Evolutionary conservation across 2,113 vertebrate species (phyloP), one percentile per base, ranked within the genome.

Genomic region (Xiphias gladius): DNA sequence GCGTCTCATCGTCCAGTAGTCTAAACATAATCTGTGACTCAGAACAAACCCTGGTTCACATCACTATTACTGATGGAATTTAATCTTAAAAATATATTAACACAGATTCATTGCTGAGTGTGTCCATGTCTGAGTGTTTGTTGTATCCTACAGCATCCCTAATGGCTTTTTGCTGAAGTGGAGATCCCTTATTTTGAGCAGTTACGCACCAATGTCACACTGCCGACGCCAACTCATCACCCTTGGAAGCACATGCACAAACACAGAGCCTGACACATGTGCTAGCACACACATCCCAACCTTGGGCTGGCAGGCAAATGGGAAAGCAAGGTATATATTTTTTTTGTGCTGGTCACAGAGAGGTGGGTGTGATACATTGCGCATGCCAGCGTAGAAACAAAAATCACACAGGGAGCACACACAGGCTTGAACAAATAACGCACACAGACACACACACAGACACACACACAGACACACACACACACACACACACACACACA

Each of bases 381-480:
- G 89, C 46, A 39, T 82, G 86, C 86, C 77, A 87, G 24, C 37
- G 62, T 69, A 32, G 68, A 77, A 86, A 77, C 57, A 83, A 68
- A 83, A 88, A 67, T 68, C 67, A 79, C 74, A 73, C 37, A 52
- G 62, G 76, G 87, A 87, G 85, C 89, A 89, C 90, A 89, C 87
- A 71, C 85, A 77, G 83, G 50, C 88, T 90, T 83, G 82, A 52
- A 76, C 80, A 89, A 82, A 89, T 79, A 89, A 78, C 57, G 46
- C 62, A 82, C 70, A 58, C 64, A 13, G 3, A 4, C 41, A 43
- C 52, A 52, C 55, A 52, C 70, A 58, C 64, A 13, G 3, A 4
- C 41, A 43, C 52, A 52, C 55, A 52, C 57, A 35, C 24, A 58
- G 35, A 19, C 63, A 70, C 52, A 46, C 78, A 68, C 75, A 77